Conservation (phyloP, 2,888 invertebrate genomes). For the Mythimna vitellina region DNA sequence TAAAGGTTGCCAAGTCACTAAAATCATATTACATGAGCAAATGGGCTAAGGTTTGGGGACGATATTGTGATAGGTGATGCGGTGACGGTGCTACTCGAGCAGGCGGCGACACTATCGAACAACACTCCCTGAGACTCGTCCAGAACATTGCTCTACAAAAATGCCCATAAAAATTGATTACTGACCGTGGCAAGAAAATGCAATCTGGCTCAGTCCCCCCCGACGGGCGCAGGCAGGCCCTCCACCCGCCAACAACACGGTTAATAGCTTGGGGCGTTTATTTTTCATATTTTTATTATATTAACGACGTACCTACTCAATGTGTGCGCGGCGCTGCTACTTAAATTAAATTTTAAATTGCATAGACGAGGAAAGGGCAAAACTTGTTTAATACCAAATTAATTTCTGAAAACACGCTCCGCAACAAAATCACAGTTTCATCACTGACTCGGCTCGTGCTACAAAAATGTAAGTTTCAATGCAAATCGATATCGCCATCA, state of each 20-base stretch:
- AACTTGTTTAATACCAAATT: slow-evolving; percentile 10
- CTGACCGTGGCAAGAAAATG: slow-evolving; percentile 87
- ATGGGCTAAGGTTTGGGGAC: slow-evolving; percentile 8
- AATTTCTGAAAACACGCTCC: slow-evolving; percentile 1
- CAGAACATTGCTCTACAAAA: slow-evolving; percentile 80
- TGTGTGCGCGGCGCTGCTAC: slow-evolving; percentile 53
- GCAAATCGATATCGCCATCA: slow-evolving; percentile 57
- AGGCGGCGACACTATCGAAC: slow-evolving; percentile 29
- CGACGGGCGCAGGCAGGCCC: slow-evolving; percentile 61
- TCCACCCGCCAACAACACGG: slow-evolving; percentile 66
- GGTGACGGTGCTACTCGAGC: neutral
- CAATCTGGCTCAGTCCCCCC: slow-evolving; percentile 81
- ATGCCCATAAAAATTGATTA: slow-evolving; percentile 89
- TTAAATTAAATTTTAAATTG: slow-evolving; percentile 60
- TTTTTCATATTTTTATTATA: slow-evolving; percentile 82
- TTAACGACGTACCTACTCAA: slow-evolving; percentile 71
- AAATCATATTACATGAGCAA: slow-evolving; percentile 3
- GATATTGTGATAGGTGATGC: slow-evolving; percentile 8
- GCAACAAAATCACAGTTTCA: slow-evolving; percentile 13
- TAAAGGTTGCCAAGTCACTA: slow-evolving; percentile 1
- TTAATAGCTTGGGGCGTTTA: slow-evolving; percentile 82
- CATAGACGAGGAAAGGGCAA: slow-evolving; percentile 15
- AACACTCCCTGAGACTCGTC: slow-evolving; percentile 56
- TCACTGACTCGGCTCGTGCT: slow-evolving; percentile 1
- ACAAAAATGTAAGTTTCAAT: slow-evolving; percentile 32